Base-by-base conservation (phyloP, 2,113 vertebrate species). In the Eptesicus fuscus region DNA sequence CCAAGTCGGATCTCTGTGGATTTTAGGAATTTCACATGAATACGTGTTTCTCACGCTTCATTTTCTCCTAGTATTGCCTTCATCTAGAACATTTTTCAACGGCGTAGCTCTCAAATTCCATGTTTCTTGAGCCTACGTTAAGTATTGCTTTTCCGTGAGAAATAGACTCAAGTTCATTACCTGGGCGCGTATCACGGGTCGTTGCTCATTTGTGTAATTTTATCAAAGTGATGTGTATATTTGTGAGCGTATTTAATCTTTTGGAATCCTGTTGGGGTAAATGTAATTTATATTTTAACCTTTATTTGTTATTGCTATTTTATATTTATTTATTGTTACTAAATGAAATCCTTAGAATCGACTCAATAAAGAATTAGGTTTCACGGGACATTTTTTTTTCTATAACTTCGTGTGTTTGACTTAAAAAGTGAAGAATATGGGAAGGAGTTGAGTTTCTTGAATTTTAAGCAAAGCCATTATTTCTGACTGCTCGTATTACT, bases 171-270 rank as follows among this genome's bases (percentile, higher is more conserved):
- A 20, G 32, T 18, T 42, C 30, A 32, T 14, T 4, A 49, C 4
- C 8, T 3, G 0, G 0, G 49, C 22, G 7, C 0, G 0, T 78
- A 5, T 56, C 10, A 5, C 9, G 1, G 30, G 32, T 7, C n/a
- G 79, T 35, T 30, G n/a, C 49, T n/a, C 67, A 25, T 30, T 22
- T 32, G 42, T 44, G 20, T 69, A 8, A 42, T 32, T 28, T 23
- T 16, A 37, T 84, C 44, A 22, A 76, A 32, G 30, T 49, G 40
- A n/a, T 47, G 20, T 65, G 84, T 13, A 9, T 22, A 0, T 44
- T 49, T 77, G 6, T 82, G 6, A 37, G 7, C 22, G 53, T 47
- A 35, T 49, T 77, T 84, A 25, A 12, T 76, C 30, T 74, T 90
- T 59, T 23, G 51, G 3, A 79, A 53, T 73, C 30, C 16, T 71